Percentiles rank a stretch among this genome's conserved stretches.
Evolutionary conservation across 1,140 invertebrate species (phyloP).

Genomic region (Drosophila serrata): DNA sequence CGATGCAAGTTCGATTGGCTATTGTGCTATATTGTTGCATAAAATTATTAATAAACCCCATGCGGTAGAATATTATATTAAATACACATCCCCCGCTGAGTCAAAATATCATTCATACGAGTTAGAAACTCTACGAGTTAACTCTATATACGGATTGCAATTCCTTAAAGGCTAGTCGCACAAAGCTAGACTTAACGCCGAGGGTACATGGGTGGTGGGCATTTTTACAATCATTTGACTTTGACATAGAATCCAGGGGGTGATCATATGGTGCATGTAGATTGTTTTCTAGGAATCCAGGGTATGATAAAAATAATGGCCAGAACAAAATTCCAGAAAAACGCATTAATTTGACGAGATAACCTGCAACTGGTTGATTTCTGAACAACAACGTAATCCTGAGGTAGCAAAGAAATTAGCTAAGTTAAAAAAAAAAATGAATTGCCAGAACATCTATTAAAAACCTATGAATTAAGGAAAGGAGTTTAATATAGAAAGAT

Average conservation of each 20-base stretch:
- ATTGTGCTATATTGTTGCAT: neutral
- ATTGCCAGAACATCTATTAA: no score
- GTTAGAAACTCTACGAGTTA: no score
- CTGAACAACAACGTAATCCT: neutral
- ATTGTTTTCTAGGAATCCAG: neutral
- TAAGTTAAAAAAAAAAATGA: no score
- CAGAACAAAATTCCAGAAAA: neutral
- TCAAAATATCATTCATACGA: neutral
- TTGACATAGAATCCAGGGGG: neutral
- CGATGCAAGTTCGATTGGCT: neutral
- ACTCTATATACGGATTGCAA: slow-evolving; percentile 2
- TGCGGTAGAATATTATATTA: neutral
- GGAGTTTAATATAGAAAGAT: no score
- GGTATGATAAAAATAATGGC: neutral
- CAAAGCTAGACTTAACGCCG: neutral
- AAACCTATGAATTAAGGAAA: no score
- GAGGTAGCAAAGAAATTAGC: no score
- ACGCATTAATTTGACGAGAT: neutral
- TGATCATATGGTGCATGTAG: neutral
- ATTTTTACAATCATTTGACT: slow-evolving; percentile 11
- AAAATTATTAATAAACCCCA: neutral
- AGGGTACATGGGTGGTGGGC: slow-evolving; percentile 10
- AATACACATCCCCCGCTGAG: neutral
- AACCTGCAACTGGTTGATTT: slow-evolving; percentile 1
- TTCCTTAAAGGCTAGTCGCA: neutral